Evolutionary conservation across 2,797 vertebrate species (phyloP).

Genomic region (Rhyacichthys aspro): DNA sequence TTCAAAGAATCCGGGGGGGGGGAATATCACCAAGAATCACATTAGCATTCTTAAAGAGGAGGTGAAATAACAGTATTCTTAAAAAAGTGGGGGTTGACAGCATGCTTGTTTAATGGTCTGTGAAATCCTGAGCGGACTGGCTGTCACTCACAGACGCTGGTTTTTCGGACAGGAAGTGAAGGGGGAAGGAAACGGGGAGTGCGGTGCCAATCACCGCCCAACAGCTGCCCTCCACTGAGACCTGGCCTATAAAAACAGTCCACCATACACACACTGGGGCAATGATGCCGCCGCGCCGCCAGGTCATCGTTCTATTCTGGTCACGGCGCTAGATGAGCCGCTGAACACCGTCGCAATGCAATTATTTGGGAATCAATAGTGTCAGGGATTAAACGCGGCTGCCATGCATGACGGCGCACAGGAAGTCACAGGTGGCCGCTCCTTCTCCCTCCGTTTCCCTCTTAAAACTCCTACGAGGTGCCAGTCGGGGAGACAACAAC

Average conservation of each 20-base stretch:
- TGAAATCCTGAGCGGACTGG: slow-evolving; percentile 39
- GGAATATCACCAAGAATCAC: slow-evolving; percentile 24
- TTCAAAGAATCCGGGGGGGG: slow-evolving; percentile 15
- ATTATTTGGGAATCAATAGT: slow-evolving; percentile 61
- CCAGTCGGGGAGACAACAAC: slow-evolving; percentile 63
- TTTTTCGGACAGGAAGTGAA: slow-evolving; percentile 42
- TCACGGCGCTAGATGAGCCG: slow-evolving; percentile 25
- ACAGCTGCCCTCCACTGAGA: slow-evolving; percentile 70
- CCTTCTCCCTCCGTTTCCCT: slow-evolving; percentile 41
- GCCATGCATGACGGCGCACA: slow-evolving; percentile 42
- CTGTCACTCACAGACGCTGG: slow-evolving; percentile 15
- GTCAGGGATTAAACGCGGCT: slow-evolving; percentile 53
- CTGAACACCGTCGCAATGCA: slow-evolving; percentile 40
- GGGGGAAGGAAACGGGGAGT: slow-evolving; percentile 29
- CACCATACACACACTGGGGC: slow-evolving; percentile 12
- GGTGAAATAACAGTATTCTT: slow-evolving; percentile 19
- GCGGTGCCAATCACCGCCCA: slow-evolving; percentile 59
- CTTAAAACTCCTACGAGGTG: slow-evolving; percentile 38
- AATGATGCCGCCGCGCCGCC: slow-evolving; percentile 45
- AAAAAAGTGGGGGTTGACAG: slow-evolving; percentile 22
- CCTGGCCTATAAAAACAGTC: slow-evolving; percentile 68
- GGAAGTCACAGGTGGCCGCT: slow-evolving; percentile 59
- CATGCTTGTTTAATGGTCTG: slow-evolving; percentile 27
- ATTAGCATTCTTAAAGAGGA: slow-evolving; percentile 12
- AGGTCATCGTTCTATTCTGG: slow-evolving; percentile 67